phyloP scores from a whole-genome alignment of 1,140 invertebrate genomes.

The Archivesica marissinica region DNA sequence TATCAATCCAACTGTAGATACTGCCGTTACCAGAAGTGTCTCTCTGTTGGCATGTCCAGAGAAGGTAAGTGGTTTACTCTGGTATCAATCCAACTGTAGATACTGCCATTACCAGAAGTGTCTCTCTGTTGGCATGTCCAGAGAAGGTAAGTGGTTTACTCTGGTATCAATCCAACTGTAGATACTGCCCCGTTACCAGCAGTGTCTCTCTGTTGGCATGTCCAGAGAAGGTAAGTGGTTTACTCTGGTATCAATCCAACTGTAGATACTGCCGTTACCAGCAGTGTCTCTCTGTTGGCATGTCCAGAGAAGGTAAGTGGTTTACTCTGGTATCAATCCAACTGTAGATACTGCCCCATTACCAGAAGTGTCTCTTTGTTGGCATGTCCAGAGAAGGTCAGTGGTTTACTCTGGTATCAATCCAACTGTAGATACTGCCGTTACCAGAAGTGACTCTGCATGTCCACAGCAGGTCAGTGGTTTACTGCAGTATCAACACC shows the following conservation, averaged over 20 bases:
- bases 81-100: conserved; percentile 98
- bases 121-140: conserved; percentile 95
- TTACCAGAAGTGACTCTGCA: conserved; percentile 95
- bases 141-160: conserved; percentile 71
- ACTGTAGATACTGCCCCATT: no score
- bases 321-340: no score
- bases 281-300: conserved; percentile 96
- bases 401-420: no score
- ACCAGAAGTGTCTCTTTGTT: not conserved
- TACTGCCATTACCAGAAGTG: conserved; percentile 96
- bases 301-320: conserved; percentile 87
- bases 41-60: conserved; percentile 95
- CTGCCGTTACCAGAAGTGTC: conserved; percentile 95
- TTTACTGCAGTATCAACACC: no score
- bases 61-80: conserved; percentile 75
- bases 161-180: no score
- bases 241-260: conserved; percentile 97
- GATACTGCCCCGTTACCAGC: not conserved
- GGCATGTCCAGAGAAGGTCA: no score
- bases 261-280: conserved; percentile 96
- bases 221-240: no score
- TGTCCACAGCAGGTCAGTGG: conserved; percentile 87
- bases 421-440: conserved; percentile 98
- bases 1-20: conserved; percentile 98
- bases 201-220: not conserved